Conservation (phyloP, 2,888 invertebrate species). For the Parnassius orleans region DNA sequence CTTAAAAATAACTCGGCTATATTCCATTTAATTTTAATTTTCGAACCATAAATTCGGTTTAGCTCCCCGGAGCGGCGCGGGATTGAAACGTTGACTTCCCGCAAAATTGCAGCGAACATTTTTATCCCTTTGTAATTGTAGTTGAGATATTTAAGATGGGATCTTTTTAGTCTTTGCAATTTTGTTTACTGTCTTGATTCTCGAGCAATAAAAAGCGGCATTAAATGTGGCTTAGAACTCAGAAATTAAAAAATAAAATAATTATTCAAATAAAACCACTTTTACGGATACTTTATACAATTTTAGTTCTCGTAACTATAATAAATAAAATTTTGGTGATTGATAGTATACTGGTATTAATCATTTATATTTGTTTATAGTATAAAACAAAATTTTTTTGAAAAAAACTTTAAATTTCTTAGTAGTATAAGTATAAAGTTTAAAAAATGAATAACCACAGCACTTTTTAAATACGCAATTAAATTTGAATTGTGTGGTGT, state of each 20-base stretch:
- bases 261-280: no score
- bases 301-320: no score
- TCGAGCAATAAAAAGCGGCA: slow-evolving; percentile 46
- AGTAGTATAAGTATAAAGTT: no score
- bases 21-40: slow-evolving; percentile 79
- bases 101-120: slow-evolving; percentile 71
- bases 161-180: slow-evolving; percentile 62
- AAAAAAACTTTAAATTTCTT: no score
- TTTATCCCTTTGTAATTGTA: slow-evolving; percentile 71
- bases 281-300: no score
- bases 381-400: no score
- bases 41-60: slow-evolving; percentile 76
- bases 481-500: no score
- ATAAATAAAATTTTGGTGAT: no score
- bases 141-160: slow-evolving; percentile 60
- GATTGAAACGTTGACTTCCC: slow-evolving; percentile 61
- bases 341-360: no score
- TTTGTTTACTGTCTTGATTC: slow-evolving; percentile 61
- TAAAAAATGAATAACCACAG: no score
- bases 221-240: slow-evolving; percentile 1
- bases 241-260: slow-evolving; percentile 20
- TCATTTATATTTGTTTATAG: no score
- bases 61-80: slow-evolving; percentile 66
- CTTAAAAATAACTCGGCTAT: slow-evolving; percentile 67
- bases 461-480: no score